Conservation (phyloP, 2,113 vertebrate species). For the Megaceryle maxima region DNA sequence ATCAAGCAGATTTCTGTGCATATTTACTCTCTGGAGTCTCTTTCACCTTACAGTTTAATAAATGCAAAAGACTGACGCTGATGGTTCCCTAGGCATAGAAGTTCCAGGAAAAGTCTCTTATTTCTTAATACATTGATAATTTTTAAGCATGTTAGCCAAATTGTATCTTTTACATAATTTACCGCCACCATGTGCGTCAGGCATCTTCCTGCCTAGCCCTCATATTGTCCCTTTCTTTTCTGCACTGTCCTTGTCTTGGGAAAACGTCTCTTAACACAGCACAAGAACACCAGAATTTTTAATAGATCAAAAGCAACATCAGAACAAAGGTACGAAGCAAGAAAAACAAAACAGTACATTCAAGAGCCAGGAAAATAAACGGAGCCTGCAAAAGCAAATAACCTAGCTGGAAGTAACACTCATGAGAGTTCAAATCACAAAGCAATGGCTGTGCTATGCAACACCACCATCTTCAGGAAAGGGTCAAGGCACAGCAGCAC, state of each 20-base stretch:
- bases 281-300: background rate
- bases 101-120: background rate
- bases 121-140: background rate
- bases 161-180: background rate
- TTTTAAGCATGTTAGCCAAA: background rate
- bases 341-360: slow-evolving; percentile 1
- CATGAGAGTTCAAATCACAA: background rate
- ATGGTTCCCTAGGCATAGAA: background rate
- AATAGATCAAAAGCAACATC: slow-evolving; percentile 22
- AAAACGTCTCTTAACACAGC: background rate
- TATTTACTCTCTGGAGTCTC: background rate
- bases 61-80: background rate
- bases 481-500: background rate
- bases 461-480: slow-evolving; percentile 60
- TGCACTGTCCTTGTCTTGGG: background rate
- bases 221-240: background rate
- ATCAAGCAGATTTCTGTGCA: background rate
- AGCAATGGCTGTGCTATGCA: background rate
- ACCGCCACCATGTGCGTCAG: background rate
- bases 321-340: slow-evolving; percentile 3
- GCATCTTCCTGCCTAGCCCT: background rate
- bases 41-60: background rate
- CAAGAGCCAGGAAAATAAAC: slow-evolving; percentile 23
- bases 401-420: background rate
- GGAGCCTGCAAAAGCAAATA: slow-evolving; percentile 11